These are phyloP conservation scores for Aptenodytes forsteri DNA, from an alignment of 2,113 vertebrate genomes.

Conservation along the genomic window DNA sequence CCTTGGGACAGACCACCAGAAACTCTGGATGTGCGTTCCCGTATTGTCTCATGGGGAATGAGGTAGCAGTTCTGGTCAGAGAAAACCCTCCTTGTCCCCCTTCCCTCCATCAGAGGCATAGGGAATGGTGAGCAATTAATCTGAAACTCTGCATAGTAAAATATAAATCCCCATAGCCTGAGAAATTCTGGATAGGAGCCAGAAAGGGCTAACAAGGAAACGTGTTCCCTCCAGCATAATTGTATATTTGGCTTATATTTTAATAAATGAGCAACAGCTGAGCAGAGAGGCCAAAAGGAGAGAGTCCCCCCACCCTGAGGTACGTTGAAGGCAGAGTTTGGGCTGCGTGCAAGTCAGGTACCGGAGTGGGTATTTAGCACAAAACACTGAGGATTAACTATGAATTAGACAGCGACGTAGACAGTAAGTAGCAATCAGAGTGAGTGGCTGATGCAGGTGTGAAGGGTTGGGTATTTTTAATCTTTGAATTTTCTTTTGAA, in stretches of 20 bases:
- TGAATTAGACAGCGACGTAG: neutral
- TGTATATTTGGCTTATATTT: conserved; percentile 41
- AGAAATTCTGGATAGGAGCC: neutral
- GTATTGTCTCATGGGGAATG: neutral
- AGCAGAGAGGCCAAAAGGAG: conserved; percentile 2
- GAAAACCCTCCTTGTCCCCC: neutral
- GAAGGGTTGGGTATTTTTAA: neutral
- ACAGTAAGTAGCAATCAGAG: neutral
- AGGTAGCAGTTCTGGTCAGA: neutral
- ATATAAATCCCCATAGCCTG: neutral
- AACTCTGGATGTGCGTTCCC: neutral
- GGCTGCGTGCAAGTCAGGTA: neutral
- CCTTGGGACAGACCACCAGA: neutral
- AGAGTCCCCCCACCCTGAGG: neutral
- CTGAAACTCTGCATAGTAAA: neutral
- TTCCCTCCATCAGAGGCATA: neutral
- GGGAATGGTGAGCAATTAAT: neutral
- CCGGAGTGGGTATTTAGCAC: neutral
- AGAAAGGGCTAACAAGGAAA: conserved; percentile 22
- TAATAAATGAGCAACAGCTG: conserved; percentile 63
- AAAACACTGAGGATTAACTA: neutral
- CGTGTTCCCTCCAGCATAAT: neutral
- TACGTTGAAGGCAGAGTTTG: neutral
- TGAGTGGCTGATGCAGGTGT: neutral
- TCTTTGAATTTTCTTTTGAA: neutral